Conservation (phyloP, 2,797 vertebrate genomes). For the Huso huso region DNA sequence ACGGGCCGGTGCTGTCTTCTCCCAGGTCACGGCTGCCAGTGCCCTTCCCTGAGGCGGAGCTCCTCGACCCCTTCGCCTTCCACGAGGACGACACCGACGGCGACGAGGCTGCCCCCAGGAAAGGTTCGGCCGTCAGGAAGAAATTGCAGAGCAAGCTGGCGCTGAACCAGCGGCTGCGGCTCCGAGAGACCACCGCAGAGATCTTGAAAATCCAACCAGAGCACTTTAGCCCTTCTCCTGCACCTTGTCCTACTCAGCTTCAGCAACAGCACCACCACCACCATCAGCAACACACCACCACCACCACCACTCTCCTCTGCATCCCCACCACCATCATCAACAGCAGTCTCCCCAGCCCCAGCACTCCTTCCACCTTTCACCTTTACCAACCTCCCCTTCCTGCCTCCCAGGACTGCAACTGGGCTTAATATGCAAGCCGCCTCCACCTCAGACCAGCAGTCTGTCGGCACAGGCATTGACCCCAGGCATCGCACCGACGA, state of each 20-base stretch:
- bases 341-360: constrained; percentile 49
- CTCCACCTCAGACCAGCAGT: constrained; percentile 86
- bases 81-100: constrained; percentile 73
- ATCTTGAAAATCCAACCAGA: constrained; percentile 73
- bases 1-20: constrained; percentile 86
- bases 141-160: constrained; percentile 84
- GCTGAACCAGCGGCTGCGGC: constrained; percentile 77
- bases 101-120: constrained; percentile 79
- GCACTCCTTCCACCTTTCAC: constrained; percentile 51
- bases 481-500: constrained; percentile 66
- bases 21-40: constrained; percentile 71
- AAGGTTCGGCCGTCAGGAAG: constrained; percentile 78
- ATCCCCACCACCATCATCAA: constrained; percentile 53
- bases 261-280: constrained; percentile 44
- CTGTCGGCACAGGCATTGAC: constrained; percentile 82
- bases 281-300: not conserved
- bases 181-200: constrained; percentile 56
- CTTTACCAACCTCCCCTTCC: constrained; percentile 37
- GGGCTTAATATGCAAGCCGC: constrained; percentile 92
- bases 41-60: constrained; percentile 78
- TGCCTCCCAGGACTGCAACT: constrained; percentile 66
- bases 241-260: constrained; percentile 57
- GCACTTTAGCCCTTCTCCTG: constrained; percentile 88
- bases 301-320: constrained; percentile 40
- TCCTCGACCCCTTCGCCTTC: constrained; percentile 94